These are phyloP conservation scores for Picathartes gymnocephalus DNA, from an alignment of 2,113 vertebrate species.

Conservation along the genomic window DNA sequence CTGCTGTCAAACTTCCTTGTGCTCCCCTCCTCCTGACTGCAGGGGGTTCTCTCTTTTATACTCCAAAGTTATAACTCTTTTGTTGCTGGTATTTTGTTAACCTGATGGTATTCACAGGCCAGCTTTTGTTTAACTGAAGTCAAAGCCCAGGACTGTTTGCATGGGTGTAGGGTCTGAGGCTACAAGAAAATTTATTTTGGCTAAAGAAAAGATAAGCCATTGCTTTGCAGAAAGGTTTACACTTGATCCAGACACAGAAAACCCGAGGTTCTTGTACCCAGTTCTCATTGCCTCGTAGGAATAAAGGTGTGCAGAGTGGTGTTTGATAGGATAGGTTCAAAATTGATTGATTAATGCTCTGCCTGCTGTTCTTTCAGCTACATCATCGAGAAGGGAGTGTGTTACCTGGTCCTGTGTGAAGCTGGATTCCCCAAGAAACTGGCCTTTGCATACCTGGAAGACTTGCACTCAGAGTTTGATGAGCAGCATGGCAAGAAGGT, in stretches of 20 bases:
- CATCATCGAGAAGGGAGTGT: conserved; percentile 93
- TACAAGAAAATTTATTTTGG: background rate
- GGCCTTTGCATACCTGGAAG: conserved; percentile 94
- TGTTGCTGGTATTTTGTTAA: background rate
- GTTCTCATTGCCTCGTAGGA: background rate
- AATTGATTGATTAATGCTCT: background rate
- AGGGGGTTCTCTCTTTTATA: background rate
- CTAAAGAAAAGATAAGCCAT: background rate
- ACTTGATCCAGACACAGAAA: background rate
- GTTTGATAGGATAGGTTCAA: background rate
- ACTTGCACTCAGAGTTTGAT: conserved; percentile 94
- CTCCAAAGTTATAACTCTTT: background rate
- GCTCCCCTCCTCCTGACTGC: background rate
- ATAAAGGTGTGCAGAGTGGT: background rate
- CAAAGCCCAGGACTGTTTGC: background rate
- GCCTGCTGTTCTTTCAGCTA: conserved; percentile 75
- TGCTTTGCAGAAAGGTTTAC: background rate
- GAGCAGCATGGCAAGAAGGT: conserved; percentile 97
- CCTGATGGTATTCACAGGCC: background rate
- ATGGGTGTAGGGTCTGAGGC: background rate
- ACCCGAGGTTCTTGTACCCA: background rate
- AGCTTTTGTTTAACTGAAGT: background rate
- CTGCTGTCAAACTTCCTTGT: background rate
- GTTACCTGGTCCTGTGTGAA: conserved; percentile 95
- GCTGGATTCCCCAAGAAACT: conserved; percentile 93